phyloP scores from a whole-genome alignment of 2,797 vertebrate genomes.

The Spheniscus humboldti region DNA sequence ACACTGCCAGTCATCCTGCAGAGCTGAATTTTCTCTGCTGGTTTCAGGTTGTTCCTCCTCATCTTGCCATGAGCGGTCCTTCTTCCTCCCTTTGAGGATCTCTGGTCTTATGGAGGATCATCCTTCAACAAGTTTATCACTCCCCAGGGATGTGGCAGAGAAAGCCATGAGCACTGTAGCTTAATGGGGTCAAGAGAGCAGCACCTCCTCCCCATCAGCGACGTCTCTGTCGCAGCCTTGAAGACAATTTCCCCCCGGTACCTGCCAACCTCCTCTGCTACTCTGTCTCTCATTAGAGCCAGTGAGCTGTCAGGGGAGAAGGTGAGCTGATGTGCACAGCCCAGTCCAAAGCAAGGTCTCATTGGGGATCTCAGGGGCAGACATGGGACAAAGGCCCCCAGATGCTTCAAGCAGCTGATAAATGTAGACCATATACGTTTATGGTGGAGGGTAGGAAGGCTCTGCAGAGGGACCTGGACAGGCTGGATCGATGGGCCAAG shows the following conservation, averaged over 20 bases:
- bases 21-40: background rate
- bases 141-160: background rate
- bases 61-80: background rate
- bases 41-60: background rate
- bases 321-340: background rate
- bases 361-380: background rate
- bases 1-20: background rate
- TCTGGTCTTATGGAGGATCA: background rate
- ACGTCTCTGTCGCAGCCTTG: background rate
- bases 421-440: background rate
- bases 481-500: too few relatives aligned
- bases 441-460: too few relatives aligned
- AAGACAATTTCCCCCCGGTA: background rate
- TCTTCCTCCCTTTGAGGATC: background rate
- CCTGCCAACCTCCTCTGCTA: background rate
- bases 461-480: too few relatives aligned
- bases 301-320: background rate
- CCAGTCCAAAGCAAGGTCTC: background rate
- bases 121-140: background rate
- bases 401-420: background rate
- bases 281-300: background rate
- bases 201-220: background rate
- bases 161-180: background rate
- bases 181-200: constrained; percentile 10
- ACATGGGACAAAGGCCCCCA: background rate